phyloP scores from a whole-genome alignment of 1,140 invertebrate species.

The Pissodes strobi region DNA sequence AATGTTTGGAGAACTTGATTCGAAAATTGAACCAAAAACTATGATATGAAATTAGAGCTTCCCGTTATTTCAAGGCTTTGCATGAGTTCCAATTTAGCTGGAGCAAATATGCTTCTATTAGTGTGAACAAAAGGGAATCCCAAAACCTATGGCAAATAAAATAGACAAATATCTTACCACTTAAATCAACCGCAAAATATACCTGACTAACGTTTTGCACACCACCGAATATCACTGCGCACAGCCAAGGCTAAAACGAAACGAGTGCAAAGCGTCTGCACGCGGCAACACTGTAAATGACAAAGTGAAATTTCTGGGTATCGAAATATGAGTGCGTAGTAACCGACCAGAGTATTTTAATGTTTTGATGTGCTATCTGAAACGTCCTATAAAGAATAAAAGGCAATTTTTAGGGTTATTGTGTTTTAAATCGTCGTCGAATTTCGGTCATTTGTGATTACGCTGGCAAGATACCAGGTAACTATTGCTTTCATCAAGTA shows the following conservation, averaged over 20 bases:
- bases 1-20: too few species aligned
- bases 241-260: background rate
- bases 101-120: too few species aligned
- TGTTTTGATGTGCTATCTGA: conserved; percentile 10
- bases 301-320: conserved; percentile 1
- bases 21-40: too few species aligned
- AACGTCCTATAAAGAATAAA: conserved; percentile 12
- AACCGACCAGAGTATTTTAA: background rate
- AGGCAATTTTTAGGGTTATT: conserved; percentile 1
- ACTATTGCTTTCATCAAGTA: background rate
- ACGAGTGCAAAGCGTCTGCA: background rate
- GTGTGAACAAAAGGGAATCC: too few species aligned
- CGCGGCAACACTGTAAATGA: conserved; percentile 11
- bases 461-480: conserved; percentile 57
- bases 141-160: too few species aligned
- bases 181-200: too few species aligned
- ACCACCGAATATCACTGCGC: background rate
- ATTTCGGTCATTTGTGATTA: conserved; percentile 50
- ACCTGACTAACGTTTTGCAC: background rate
- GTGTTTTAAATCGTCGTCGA: conserved; percentile 4
- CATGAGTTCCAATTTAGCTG: too few species aligned
- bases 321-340: conserved; percentile 13
- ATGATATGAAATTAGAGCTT: too few species aligned
- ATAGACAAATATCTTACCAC: too few species aligned
- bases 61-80: too few species aligned